These are phyloP conservation scores for Nycteola revayana DNA, from an alignment of 2,888 invertebrate genomes.

Conservation along the genomic window DNA sequence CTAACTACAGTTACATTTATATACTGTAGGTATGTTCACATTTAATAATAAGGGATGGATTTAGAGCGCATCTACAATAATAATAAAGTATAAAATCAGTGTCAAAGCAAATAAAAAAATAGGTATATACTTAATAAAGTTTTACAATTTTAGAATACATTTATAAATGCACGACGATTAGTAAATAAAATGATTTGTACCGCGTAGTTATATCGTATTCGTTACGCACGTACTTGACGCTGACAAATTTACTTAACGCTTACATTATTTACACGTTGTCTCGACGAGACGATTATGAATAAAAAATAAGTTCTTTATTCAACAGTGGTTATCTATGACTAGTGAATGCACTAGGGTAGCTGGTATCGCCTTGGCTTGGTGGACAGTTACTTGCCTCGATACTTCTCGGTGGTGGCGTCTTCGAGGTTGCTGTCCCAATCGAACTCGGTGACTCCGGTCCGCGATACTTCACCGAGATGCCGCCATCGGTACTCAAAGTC, in stretches of 20 bases:
- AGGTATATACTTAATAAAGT: constrained; percentile 8
- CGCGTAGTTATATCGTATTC: constrained; percentile 14
- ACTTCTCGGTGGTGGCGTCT: constrained; percentile 82
- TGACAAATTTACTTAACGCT: constrained; percentile 3
- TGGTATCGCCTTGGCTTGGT: constrained; percentile 12
- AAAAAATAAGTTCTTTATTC: constrained; percentile 31
- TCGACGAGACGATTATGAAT: constrained; percentile 19
- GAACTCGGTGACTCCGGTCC: constrained; percentile 90
- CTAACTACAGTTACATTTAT: constrained; percentile 33
- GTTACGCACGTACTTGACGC: constrained; percentile 19
- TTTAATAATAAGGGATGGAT: constrained; percentile 51
- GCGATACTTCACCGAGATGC: constrained; percentile 91
- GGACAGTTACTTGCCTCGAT: constrained; percentile 62
- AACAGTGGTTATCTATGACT: constrained; percentile 48
- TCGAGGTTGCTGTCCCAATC: constrained; percentile 94
- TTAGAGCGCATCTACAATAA: constrained; percentile 47
- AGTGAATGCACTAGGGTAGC: constrained; percentile 52
- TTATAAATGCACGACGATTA: constrained; percentile 31
- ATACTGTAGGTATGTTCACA: constrained; percentile 32
- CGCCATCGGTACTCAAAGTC: constrained; percentile 92
- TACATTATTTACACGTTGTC: constrained; percentile 30
- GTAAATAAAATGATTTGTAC: constrained; percentile 21
- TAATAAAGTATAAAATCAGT: constrained; percentile 15
- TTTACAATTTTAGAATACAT: constrained; percentile 18
- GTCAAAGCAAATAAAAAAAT: constrained; percentile 12